Conservation (phyloP, 2,888 invertebrate species). For the Thalpophila matura region DNA sequence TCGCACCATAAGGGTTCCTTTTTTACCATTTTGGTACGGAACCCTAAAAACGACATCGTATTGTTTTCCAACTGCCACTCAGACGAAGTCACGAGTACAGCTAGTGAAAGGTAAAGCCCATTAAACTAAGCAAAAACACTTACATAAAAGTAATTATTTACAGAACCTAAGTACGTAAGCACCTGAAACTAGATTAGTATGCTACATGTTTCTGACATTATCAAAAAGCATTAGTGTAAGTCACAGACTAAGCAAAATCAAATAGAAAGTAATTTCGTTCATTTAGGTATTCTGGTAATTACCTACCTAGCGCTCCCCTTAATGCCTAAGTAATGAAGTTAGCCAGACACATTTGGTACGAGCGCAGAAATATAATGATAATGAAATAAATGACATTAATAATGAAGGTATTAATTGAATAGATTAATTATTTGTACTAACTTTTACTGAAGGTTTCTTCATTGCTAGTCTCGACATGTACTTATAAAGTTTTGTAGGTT, state of each 20-base stretch:
- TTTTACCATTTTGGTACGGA: too few relatives aligned
- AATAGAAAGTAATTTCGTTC: slow-evolving; percentile 33
- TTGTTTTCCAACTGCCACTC: too few relatives aligned
- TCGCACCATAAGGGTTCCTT: too few relatives aligned
- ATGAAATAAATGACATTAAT: background rate
- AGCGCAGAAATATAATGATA: slow-evolving; percentile 11
- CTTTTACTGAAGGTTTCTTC: background rate
- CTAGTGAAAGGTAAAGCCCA: background rate
- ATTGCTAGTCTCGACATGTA: too few relatives aligned
- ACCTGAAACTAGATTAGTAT: slow-evolving; percentile 3
- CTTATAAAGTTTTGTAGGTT: too few relatives aligned
- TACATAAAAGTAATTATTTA: slow-evolving; percentile 4
- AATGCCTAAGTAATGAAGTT: slow-evolving; percentile 37
- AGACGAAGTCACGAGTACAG: background rate
- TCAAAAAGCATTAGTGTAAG: slow-evolving; percentile 3
- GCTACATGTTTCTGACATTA: slow-evolving; percentile 10
- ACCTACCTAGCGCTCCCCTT: slow-evolving; percentile 12
- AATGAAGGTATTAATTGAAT: slow-evolving; percentile 20
- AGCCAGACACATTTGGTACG: slow-evolving; percentile 17
- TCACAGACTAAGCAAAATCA: slow-evolving; percentile 22
- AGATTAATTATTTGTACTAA: background rate
- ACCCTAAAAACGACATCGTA: too few relatives aligned
- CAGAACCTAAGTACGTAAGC: background rate
- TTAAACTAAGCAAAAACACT: background rate
- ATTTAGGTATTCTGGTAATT: slow-evolving; percentile 42